Conservation (phyloP, 2,113 vertebrate genomes). For the Alethe castanea region DNA sequence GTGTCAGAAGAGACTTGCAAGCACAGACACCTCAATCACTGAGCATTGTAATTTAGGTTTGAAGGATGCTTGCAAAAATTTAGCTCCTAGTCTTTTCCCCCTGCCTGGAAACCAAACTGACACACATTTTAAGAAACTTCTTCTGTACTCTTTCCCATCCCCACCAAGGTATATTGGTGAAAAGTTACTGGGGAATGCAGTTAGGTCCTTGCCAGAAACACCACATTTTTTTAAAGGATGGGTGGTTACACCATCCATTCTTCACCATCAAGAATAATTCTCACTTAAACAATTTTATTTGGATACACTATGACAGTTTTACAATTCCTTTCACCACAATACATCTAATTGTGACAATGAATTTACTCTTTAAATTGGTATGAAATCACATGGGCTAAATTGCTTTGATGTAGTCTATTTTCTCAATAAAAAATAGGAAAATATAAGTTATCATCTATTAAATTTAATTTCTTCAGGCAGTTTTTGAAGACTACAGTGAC, state of each 20-base stretch:
- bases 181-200: conserved; percentile 26
- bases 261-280: not conserved
- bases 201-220: not conserved
- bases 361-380: not conserved
- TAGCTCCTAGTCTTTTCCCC: not conserved
- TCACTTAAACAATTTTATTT: not conserved
- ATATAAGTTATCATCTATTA: not conserved
- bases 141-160: not conserved
- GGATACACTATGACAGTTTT: not conserved
- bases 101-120: not conserved
- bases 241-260: not conserved
- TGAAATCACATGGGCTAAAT: not conserved
- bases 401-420: not conserved
- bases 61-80: not conserved
- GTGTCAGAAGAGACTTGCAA: not conserved
- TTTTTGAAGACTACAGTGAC: not conserved
- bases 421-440: not conserved
- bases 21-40: not conserved
- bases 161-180: not conserved
- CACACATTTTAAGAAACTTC: not conserved
- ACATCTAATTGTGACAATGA: not conserved
- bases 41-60: not conserved
- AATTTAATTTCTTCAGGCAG: not conserved
- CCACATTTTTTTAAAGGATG: not conserved
- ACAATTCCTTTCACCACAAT: not conserved